phyloP scores from a whole-genome alignment of 2,888 invertebrate species.

The Drosophila paramelanica region DNA sequence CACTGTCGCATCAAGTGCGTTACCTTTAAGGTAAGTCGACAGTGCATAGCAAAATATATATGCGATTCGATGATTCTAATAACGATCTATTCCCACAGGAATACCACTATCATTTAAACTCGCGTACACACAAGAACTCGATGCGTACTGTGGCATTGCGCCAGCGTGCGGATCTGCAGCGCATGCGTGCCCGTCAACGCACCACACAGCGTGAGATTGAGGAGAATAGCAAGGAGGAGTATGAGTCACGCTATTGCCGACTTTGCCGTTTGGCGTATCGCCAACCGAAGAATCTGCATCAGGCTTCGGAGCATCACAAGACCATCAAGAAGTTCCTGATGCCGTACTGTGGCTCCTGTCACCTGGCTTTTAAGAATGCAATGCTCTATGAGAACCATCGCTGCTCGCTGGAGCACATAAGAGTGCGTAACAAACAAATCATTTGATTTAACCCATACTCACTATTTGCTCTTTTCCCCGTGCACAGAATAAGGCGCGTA shows the following conservation, averaged over 20 bases:
- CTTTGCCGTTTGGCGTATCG: slow-evolving; percentile 91
- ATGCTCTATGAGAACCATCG: slow-evolving; percentile 94
- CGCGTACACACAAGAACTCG: slow-evolving; percentile 89
- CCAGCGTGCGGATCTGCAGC: slow-evolving; percentile 90
- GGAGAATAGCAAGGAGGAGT: slow-evolving; percentile 88
- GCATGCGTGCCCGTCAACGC: slow-evolving; percentile 92
- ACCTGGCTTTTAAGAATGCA: slow-evolving; percentile 91
- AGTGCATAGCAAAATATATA: background rate
- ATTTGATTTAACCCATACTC: background rate
- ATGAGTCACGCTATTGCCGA: slow-evolving; percentile 89
- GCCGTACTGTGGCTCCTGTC: slow-evolving; percentile 92
- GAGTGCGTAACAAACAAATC: slow-evolving; percentile 86
- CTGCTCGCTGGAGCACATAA: slow-evolving; percentile 92
- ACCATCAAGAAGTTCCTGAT: slow-evolving; percentile 94
- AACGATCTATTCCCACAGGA: slow-evolving; percentile 85
- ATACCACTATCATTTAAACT: slow-evolving; percentile 90
- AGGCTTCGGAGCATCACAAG: slow-evolving; percentile 91
- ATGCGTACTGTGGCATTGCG: slow-evolving; percentile 91
- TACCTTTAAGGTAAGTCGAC: slow-evolving; percentile 88
- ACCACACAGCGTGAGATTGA: slow-evolving; percentile 92
- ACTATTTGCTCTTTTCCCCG: slow-evolving; percentile 3
- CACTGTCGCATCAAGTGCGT: slow-evolving; percentile 91
- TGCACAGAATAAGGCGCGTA: slow-evolving; percentile 87
- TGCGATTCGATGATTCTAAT: background rate
- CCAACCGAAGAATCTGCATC: slow-evolving; percentile 91